These are phyloP conservation scores for Hozukius guyotensis DNA, from an alignment of 2,797 vertebrate genomes.

Conservation along the genomic window DNA sequence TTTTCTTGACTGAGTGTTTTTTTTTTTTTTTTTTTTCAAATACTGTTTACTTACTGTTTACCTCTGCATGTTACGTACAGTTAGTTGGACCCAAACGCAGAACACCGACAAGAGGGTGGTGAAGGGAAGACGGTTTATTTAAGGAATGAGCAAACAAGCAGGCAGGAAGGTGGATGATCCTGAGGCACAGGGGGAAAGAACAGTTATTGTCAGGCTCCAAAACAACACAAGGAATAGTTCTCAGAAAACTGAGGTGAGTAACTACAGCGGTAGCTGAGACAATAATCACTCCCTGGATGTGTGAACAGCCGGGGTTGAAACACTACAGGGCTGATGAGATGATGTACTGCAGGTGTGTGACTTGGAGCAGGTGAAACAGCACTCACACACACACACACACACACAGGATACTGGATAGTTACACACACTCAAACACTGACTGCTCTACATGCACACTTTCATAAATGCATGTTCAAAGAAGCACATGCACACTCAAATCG, in stretches of 20 bases:
- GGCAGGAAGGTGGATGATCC: neutral
- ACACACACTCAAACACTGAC: neutral
- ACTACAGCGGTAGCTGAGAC: too few species aligned
- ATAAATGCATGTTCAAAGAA: neutral
- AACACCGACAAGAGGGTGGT: neutral
- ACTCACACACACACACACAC: neutral
- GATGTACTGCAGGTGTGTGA: neutral
- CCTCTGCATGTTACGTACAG: too few species aligned
- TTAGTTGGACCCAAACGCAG: too few species aligned
- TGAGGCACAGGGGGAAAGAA: too few species aligned
- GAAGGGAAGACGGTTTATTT: neutral
- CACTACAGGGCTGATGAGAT: neutral
- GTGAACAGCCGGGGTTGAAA: accelerated
- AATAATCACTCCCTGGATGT: too few species aligned
- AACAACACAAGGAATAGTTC: neutral
- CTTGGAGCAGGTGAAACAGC: neutral
- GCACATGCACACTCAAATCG: neutral
- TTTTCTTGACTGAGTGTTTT: too few species aligned
- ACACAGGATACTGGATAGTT: too few species aligned
- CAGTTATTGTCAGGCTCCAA: neutral
- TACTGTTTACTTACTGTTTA: too few species aligned
- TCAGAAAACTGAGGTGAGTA: neutral
- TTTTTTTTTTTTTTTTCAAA: too few species aligned
- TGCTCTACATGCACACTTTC: neutral
- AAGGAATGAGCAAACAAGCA: neutral